A percentile compares a stretch with the other conserved stretches of the same genome.
These are phyloP conservation scores for Pyrrhosoma nymphula DNA, from an alignment of 2,888 invertebrate species.

Conservation along the genomic window DNA sequence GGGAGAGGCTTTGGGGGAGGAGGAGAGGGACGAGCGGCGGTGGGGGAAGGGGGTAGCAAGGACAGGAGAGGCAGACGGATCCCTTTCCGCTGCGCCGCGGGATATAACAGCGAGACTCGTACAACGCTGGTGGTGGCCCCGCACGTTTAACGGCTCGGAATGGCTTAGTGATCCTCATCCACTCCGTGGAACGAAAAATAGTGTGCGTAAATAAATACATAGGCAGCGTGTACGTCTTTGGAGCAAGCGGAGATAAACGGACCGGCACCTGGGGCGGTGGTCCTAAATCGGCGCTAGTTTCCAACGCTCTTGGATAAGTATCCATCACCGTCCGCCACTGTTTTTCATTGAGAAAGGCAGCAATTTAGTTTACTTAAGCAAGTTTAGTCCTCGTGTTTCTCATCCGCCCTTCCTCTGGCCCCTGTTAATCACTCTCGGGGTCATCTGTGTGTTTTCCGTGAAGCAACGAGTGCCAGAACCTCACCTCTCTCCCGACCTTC, in stretches of 20 bases:
- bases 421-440: no score
- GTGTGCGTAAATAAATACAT: background rate
- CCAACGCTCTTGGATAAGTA: background rate
- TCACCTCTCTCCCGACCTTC: no score
- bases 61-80: background rate
- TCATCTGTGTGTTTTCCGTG: no score
- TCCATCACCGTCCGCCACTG: background rate
- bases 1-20: background rate
- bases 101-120: background rate
- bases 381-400: background rate
- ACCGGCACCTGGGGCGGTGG: background rate
- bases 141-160: slow-evolving; percentile 4
- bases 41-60: no score
- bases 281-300: background rate
- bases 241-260: no score
- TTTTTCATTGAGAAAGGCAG: background rate
- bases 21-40: background rate
- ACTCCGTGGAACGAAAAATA: background rate
- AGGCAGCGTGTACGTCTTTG: no score
- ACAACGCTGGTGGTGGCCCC: background rate
- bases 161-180: background rate
- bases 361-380: background rate
- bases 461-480: no score
- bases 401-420: no score
- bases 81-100: background rate